Conservation (phyloP, 1,140 invertebrate genomes). For the Pectinophora gossypiella region DNA sequence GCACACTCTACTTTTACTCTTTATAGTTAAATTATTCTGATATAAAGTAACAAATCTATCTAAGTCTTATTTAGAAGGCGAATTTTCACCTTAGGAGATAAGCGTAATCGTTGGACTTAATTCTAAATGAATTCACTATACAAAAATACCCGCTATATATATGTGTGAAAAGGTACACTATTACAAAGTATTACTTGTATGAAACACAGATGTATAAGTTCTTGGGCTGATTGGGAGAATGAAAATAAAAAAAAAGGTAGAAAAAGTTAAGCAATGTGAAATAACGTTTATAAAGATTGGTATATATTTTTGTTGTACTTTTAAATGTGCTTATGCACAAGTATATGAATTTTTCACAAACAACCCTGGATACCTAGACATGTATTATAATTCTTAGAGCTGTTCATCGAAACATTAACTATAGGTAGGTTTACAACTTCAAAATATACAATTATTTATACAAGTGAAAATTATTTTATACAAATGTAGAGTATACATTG, state of each 20-base stretch:
- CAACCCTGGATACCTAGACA: too few relatives aligned
- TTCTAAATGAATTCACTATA: constrained; percentile 36
- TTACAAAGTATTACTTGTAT: background rate
- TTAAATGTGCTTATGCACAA: too few relatives aligned
- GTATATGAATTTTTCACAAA: too few relatives aligned
- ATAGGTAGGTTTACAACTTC: too few relatives aligned
- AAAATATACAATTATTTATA: background rate
- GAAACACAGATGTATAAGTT: too few relatives aligned
- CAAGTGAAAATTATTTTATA: background rate
- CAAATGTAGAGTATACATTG: background rate
- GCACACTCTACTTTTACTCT: constrained; percentile 29
- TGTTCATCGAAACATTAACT: too few relatives aligned
- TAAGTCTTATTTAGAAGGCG: constrained; percentile 68
- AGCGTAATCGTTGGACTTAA: constrained; percentile 68
- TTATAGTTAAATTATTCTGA: constrained; percentile 53
- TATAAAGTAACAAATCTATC: constrained; percentile 56
- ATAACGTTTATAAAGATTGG: too few relatives aligned
- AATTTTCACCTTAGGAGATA: constrained; percentile 44
- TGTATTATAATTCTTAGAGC: too few relatives aligned
- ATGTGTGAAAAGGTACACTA: background rate
- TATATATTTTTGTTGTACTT: too few relatives aligned
- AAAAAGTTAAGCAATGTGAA: too few relatives aligned
- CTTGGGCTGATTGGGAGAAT: too few relatives aligned
- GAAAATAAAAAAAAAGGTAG: too few relatives aligned
- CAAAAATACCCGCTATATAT: constrained; percentile 9